Conservation (phyloP, 2,113 vertebrate genomes). For the Oreochromis spilurus region DNA sequence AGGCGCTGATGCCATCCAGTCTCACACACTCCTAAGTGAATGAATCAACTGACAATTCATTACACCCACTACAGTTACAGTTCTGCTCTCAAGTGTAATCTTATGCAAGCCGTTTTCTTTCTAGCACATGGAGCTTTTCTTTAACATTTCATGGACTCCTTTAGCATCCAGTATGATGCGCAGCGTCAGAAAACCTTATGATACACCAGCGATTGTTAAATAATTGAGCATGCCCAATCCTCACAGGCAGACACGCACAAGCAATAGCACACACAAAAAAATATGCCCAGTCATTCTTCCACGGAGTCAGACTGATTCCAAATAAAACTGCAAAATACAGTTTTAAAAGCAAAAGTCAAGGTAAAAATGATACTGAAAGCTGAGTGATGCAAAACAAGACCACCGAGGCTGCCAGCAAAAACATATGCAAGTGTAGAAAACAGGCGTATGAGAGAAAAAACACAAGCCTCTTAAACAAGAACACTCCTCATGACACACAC, state of each 20-base stretch:
- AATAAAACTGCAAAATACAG: neutral
- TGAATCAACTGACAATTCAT: neutral
- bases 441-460: neutral
- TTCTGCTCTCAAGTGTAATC: neutral
- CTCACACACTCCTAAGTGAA: neutral
- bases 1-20: neutral
- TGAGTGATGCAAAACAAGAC: neutral
- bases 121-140: neutral
- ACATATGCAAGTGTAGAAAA: neutral
- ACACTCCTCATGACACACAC: neutral
- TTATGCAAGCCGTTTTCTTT: neutral
- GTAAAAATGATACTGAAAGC: neutral
- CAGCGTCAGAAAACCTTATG: neutral
- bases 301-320: neutral
- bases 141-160: neutral
- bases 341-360: neutral
- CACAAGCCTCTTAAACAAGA: neutral
- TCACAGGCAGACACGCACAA: neutral
- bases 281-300: neutral
- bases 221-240: neutral
- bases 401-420: neutral
- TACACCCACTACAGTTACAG: neutral
- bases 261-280: neutral
- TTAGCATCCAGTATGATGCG: neutral
- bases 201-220: constrained; percentile 7